Evolutionary conservation across 1,140 invertebrate species (phyloP).

Genomic region (Zaprionus lachaisei): DNA sequence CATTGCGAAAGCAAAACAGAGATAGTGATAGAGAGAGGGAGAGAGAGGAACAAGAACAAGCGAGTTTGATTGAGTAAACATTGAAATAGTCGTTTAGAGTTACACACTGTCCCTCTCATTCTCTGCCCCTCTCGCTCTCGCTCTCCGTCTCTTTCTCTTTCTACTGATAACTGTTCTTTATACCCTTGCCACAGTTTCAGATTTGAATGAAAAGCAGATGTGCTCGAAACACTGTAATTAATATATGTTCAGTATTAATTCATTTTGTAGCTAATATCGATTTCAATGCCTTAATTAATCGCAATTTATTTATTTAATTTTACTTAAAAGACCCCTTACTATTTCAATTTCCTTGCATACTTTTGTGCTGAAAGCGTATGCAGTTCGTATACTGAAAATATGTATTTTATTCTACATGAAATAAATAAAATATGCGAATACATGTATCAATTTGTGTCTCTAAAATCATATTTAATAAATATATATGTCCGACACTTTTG

Average conservation of each 20-base stretch:
- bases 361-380: not conserved
- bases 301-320: not conserved
- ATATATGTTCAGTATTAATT: not conserved
- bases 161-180: not conserved
- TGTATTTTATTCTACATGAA: no score
- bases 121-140: not conserved
- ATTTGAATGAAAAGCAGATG: not conserved
- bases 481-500: slow-evolving; percentile 3
- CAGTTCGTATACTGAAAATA: not conserved
- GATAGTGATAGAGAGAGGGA: not conserved
- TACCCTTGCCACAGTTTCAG: not conserved
- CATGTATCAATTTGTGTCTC: not conserved
- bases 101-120: not conserved
- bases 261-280: not conserved
- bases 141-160: not conserved
- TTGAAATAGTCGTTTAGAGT: slow-evolving; percentile 16
- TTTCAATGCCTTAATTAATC: not conserved
- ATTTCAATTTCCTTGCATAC: not conserved
- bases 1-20: slow-evolving; percentile 2
- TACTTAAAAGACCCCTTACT: not conserved
- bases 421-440: slow-evolving; percentile 2
- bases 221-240: not conserved
- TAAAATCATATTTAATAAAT: not conserved
- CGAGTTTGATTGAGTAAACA: slow-evolving; percentile 28
- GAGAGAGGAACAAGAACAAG: slow-evolving; percentile 6